phyloP scores from a whole-genome alignment of 1,140 invertebrate genomes.

The Anastrepha ludens region DNA sequence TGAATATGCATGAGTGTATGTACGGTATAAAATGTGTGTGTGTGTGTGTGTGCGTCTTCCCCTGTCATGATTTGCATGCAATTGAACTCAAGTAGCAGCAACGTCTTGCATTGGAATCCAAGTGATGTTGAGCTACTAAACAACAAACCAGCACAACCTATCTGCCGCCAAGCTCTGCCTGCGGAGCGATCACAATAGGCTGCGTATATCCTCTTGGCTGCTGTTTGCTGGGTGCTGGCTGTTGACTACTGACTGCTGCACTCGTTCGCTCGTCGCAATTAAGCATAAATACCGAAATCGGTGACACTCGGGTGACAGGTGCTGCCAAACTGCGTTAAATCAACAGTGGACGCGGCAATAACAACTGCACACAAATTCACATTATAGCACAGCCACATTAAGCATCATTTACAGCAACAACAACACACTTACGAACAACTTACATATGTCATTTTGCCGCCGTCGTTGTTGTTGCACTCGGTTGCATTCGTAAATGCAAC shows the following conservation, averaged over 20 bases:
- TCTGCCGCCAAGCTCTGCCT: neutral
- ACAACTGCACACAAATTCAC: constrained; percentile 39
- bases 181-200: neutral
- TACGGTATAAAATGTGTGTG: neutral
- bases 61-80: neutral
- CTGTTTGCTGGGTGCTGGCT: neutral
- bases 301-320: constrained; percentile 51
- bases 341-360: constrained; percentile 36
- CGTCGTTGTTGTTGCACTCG: neutral
- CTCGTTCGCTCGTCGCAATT: constrained; percentile 21
- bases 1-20: neutral
- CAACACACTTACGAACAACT: too few species aligned
- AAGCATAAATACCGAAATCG: constrained; percentile 53
- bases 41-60: neutral
- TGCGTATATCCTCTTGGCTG: neutral
- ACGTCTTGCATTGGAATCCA: neutral
- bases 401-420: neutral
- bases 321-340: constrained; percentile 55
- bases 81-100: constrained; percentile 22
- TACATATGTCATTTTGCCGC: neutral
- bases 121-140: neutral
- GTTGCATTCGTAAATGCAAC: neutral
- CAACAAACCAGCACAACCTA: neutral
- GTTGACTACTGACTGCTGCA: neutral
- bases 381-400: neutral